These are phyloP conservation scores for Nymphalis c-album DNA, from an alignment of 2,888 invertebrate species.

Conservation along the genomic window DNA sequence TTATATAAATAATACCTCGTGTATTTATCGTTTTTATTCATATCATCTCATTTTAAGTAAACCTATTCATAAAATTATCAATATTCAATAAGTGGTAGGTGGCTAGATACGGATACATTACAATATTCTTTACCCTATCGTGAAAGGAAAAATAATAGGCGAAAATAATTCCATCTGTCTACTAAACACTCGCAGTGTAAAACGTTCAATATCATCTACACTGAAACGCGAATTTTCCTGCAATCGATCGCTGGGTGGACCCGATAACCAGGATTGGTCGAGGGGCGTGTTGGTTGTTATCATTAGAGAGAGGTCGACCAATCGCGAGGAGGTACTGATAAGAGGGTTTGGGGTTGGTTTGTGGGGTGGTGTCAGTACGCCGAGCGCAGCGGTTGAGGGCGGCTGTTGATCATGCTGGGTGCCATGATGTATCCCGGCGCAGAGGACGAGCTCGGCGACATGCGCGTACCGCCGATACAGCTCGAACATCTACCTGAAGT, in stretches of 20 bases:
- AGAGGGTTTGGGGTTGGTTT: slow-evolving; percentile 74
- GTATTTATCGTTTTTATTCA: too few species aligned
- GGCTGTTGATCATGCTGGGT: slow-evolving; percentile 73
- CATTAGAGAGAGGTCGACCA: slow-evolving; percentile 61
- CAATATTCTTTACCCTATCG: neutral
- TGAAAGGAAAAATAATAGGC: slow-evolving; percentile 14
- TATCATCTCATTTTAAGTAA: too few species aligned
- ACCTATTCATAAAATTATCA: neutral
- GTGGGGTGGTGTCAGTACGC: slow-evolving; percentile 72
- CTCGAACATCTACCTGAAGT: slow-evolving; percentile 87
- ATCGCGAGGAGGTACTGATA: slow-evolving; percentile 62
- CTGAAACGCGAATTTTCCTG: slow-evolving; percentile 67
- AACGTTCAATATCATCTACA: slow-evolving; percentile 65
- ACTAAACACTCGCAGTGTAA: slow-evolving; percentile 53
- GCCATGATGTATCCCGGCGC: slow-evolving; percentile 78
- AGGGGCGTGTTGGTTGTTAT: slow-evolving; percentile 76
- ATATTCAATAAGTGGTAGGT: too few species aligned
- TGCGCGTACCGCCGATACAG: slow-evolving; percentile 87
- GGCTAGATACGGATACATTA: neutral
- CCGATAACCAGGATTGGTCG: slow-evolving; percentile 62
- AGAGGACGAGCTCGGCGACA: slow-evolving; percentile 74
- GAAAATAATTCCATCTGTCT: slow-evolving; percentile 30
- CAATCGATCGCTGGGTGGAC: slow-evolving; percentile 77
- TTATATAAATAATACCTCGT: too few species aligned
- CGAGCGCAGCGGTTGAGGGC: slow-evolving; percentile 61